Percentiles rank a stretch among this genome's conserved stretches.
Evolutionary conservation across 2,888 invertebrate genomes (phyloP).

Genomic region (Blastobasis adustella): DNA sequence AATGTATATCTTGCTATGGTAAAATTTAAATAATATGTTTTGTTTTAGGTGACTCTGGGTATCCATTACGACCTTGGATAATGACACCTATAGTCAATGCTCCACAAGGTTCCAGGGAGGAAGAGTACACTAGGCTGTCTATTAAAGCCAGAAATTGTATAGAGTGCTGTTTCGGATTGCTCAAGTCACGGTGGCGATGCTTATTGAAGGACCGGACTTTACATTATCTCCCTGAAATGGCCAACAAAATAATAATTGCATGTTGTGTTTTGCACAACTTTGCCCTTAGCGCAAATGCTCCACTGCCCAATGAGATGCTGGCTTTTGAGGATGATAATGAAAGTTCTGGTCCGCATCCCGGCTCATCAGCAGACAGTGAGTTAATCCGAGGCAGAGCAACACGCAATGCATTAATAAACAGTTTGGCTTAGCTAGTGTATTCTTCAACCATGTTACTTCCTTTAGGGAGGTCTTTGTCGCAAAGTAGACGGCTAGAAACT

Average conservation of each 20-base stretch:
- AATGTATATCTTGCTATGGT: neutral
- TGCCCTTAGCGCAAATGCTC: neutral
- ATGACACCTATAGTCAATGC: constrained; percentile 1
- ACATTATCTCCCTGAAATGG: neutral
- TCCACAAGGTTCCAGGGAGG: neutral
- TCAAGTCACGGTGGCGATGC: neutral
- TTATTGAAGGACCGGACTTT: neutral
- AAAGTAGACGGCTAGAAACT: too few relatives aligned
- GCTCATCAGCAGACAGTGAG: too few relatives aligned
- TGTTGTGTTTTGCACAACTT: constrained; percentile 1
- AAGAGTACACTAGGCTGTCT: neutral
- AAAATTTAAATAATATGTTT: neutral
- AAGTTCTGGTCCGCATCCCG: too few relatives aligned
- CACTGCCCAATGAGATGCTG: neutral
- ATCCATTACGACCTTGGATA: neutral
- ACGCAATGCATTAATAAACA: too few relatives aligned
- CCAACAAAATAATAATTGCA: neutral
- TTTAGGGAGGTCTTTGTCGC: too few relatives aligned
- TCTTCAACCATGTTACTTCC: too few relatives aligned
- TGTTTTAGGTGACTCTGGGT: neutral
- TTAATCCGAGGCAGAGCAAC: too few relatives aligned
- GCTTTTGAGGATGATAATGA: neutral
- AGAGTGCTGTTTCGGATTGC: neutral
- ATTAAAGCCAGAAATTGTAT: neutral
- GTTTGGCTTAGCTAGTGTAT: too few relatives aligned